phyloP scores from a whole-genome alignment of 2,888 invertebrate species.

The Drosophila ustulata region DNA sequence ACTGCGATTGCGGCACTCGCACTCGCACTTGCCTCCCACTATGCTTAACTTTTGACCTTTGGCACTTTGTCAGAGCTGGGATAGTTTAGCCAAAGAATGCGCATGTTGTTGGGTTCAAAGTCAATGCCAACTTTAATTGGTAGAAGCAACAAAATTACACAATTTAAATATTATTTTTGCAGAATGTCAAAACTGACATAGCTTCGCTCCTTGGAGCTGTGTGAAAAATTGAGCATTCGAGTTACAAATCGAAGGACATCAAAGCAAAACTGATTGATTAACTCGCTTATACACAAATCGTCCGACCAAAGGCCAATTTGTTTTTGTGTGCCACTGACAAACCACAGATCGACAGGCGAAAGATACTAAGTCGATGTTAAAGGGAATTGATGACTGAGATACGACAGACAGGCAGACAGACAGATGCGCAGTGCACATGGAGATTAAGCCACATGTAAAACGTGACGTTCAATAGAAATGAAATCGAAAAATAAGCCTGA shows the following conservation, averaged over 20 bases:
- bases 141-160: background rate
- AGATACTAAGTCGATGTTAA: constrained; percentile 18
- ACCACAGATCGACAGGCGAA: constrained; percentile 29
- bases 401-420: background rate
- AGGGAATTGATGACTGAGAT: constrained; percentile 38
- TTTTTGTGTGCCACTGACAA: constrained; percentile 13
- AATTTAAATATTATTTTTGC: background rate
- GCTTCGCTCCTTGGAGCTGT: background rate
- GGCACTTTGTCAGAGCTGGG: constrained; percentile 2
- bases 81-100: background rate
- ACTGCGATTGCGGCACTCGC: constrained; percentile 31
- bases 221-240: constrained; percentile 1
- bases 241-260: constrained; percentile 21
- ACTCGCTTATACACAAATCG: constrained; percentile 24
- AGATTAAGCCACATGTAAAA: constrained; percentile 25
- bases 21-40: constrained; percentile 12
- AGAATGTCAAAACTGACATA: background rate
- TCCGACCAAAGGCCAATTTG: constrained; percentile 28
- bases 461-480: constrained; percentile 18
- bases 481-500: constrained; percentile 4
- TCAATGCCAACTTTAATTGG: background rate
- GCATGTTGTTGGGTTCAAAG: background rate
- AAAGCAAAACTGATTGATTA: constrained; percentile 37
- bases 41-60: constrained; percentile 40
- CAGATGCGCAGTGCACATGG: constrained; percentile 14